Evolutionary conservation across 2,113 vertebrate species (phyloP).

Genomic region (Erythrolamprus reginae): DNA sequence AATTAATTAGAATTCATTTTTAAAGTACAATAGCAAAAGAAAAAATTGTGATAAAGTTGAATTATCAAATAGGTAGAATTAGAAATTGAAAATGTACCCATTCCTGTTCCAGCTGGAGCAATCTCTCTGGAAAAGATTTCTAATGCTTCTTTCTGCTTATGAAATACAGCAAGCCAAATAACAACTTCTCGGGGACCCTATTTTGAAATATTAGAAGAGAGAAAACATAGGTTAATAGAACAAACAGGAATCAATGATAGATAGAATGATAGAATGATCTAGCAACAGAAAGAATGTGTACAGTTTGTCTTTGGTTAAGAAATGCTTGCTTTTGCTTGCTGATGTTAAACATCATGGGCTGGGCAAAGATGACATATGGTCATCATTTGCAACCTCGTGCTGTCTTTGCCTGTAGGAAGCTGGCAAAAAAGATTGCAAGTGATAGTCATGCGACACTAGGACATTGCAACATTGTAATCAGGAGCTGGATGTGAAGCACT

Average conservation of each 20-base stretch:
- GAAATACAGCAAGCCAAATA: constrained; percentile 80
- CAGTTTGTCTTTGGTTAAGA: no score
- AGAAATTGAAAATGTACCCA: constrained; percentile 67
- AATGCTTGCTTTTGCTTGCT: no score
- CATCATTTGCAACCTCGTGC: no score
- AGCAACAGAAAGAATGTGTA: neutral
- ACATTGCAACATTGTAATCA: neutral
- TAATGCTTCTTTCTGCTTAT: constrained; percentile 78
- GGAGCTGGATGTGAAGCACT: no score
- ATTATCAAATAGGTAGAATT: neutral
- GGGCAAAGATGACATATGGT: neutral
- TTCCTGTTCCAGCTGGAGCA: constrained; percentile 80
- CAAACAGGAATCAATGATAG: no score
- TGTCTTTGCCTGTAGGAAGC: neutral
- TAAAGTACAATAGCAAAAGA: neutral
- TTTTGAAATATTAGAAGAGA: constrained; percentile 8
- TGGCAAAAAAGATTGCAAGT: neutral
- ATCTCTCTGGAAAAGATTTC: constrained; percentile 83
- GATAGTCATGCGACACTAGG: no score
- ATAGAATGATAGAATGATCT: no score
- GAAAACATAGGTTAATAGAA: neutral
- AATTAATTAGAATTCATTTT: neutral
- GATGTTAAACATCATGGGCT: neutral
- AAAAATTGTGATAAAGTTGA: neutral
- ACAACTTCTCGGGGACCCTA: constrained; percentile 76